Evolutionary conservation across 2,888 invertebrate species (phyloP).

Genomic region (Teleiodes luculella): DNA sequence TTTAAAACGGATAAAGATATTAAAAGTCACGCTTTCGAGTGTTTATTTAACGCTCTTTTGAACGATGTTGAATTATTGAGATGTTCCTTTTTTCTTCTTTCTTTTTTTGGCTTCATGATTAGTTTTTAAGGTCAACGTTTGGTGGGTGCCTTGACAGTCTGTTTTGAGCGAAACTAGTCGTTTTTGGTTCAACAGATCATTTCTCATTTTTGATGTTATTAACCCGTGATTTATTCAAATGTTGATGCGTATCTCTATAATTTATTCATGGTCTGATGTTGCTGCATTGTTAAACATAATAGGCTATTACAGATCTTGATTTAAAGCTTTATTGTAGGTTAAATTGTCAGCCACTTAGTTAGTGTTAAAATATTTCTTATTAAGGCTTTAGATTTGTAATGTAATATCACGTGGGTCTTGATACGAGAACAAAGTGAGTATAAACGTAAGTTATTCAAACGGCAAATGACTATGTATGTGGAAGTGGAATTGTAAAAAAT

Average conservation of each 20-base stretch:
- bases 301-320: background rate
- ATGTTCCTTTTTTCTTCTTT: constrained; percentile 33
- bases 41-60: constrained; percentile 70
- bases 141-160: background rate
- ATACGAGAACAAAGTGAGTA: no score
- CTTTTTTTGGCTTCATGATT: constrained; percentile 35
- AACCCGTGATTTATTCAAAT: constrained; percentile 4
- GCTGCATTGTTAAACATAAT: constrained; percentile 5
- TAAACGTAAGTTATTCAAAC: no score
- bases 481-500: no score
- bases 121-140: constrained; percentile 31
- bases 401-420: no score
- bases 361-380: constrained; percentile 1
- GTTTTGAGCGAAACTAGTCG: constrained; percentile 9
- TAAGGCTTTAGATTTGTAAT: background rate
- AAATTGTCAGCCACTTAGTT: constrained; percentile 6
- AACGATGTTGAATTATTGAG: constrained; percentile 59
- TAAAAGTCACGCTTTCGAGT: constrained; percentile 72
- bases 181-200: constrained; percentile 11
- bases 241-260: constrained; percentile 3
- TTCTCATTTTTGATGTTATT: constrained; percentile 9
- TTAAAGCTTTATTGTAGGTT: background rate
- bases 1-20: constrained; percentile 76
- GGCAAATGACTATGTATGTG: no score
- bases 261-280: constrained; percentile 7